phyloP scores from a whole-genome alignment of 2,888 invertebrate genomes.

The Dicycla oo region DNA sequence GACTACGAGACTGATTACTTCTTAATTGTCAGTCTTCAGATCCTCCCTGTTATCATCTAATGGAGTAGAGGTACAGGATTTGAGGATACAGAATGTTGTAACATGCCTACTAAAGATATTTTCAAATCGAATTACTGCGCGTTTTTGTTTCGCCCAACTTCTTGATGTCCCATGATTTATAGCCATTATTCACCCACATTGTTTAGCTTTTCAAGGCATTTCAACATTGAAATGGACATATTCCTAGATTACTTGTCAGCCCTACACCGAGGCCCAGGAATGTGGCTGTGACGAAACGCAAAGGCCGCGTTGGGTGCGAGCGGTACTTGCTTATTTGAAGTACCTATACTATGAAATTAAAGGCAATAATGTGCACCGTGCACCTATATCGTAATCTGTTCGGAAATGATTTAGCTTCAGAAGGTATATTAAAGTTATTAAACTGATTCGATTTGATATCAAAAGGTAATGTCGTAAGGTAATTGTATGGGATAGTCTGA shows the following conservation, averaged over 20 bases:
- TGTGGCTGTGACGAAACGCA: slow-evolving; percentile 78
- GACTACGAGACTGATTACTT: background rate
- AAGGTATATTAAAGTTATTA: slow-evolving; percentile 50
- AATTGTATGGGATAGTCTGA: background rate
- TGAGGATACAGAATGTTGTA: background rate
- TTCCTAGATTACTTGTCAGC: slow-evolving; percentile 51
- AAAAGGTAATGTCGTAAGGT: slow-evolving; percentile 34
- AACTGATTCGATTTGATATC: slow-evolving; percentile 55
- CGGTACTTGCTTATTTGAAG: slow-evolving; percentile 59
- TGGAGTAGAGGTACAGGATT: background rate
- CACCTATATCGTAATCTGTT: slow-evolving; percentile 59
- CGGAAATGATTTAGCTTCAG: slow-evolving; percentile 55
- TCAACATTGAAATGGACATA: slow-evolving; percentile 47
- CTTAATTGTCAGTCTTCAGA: background rate
- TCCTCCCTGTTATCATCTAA: background rate
- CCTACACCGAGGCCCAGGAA: slow-evolving; percentile 68
- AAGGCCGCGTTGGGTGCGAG: slow-evolving; percentile 70
- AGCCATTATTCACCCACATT: slow-evolving; percentile 51
- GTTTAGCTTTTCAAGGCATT: slow-evolving; percentile 46
- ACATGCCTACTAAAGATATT: background rate
- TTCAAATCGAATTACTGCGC: background rate
- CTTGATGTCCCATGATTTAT: slow-evolving; percentile 47
- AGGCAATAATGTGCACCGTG: slow-evolving; percentile 60
- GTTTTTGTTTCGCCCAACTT: slow-evolving; percentile 25
- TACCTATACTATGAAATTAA: slow-evolving; percentile 63